Evolutionary conservation across 2,888 invertebrate species (phyloP), one percentile per base, ranked within the genome.

Genomic region (Rhamnusium bicolor): DNA sequence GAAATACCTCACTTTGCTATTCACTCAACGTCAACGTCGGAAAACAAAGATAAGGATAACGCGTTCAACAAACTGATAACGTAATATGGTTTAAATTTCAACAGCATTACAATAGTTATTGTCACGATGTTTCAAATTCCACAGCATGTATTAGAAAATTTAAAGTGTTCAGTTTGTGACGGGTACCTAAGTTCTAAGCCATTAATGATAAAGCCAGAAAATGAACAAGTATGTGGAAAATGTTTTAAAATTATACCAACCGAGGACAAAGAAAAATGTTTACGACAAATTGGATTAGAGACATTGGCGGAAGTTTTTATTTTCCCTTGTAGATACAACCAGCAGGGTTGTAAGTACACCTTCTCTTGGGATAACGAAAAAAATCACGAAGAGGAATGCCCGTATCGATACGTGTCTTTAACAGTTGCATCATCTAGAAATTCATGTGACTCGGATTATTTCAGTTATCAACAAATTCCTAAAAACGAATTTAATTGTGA

Each of bases 221-320:
- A 72, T 32, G 72, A 78, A 46, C 85, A 85, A 78, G 76, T 85
- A 63, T 85, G 85, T 61, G 84, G 83, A 18, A 84, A 83, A 74
- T 85, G 85, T 71, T 85, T 79, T 71, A 82, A 79, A 67, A 80
- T 84, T n/a, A 71, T 85, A 60, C 83, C 84, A 3, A 58, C 73
- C 2, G 76, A 80, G 4, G 82, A 84, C 60, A 82, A 82, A 74
- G 65, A 73, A 6, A 74, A 76, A 19, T 85, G 81, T 60, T 70
- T 79, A 0, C 77, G 84, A 21, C 82, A 85, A 74, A 77, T 83
- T 16, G 83, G 81, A 18, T 79, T 81, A 40, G 85, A 85, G 75
- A 73, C 79, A 14, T 68, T 85, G 4, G 81, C 80, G 3, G 81
- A 79, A 66, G 73, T 82, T 54, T 47, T 84, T 14, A 70, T 78